phyloP scores from a whole-genome alignment of 2,797 vertebrate species.

The Meriones psammophilus region DNA sequence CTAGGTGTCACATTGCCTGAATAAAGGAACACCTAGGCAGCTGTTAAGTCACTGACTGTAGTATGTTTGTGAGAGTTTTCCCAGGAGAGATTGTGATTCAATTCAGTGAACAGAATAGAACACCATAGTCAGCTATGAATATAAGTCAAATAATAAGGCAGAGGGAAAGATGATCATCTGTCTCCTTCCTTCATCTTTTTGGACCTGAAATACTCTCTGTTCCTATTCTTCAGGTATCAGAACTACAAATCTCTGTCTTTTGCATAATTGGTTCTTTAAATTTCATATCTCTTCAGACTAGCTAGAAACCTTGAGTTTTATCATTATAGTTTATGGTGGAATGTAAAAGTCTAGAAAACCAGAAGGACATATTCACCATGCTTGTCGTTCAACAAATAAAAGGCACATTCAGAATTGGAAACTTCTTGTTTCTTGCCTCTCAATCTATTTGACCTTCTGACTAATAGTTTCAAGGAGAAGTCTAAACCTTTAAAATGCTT shows the following conservation, averaged over 20 bases:
- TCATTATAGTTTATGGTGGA: not conserved
- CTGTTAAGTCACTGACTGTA: not conserved
- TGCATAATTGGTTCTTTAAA: not conserved
- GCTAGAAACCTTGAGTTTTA: not conserved
- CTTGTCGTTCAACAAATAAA: not conserved
- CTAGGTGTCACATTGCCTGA: not conserved
- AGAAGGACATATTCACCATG: not conserved
- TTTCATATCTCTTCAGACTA: not conserved
- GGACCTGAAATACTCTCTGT: not conserved
- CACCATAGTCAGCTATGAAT: not conserved
- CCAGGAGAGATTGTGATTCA: not conserved
- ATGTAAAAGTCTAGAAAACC: not conserved
- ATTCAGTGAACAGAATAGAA: not conserved
- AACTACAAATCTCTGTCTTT: not conserved
- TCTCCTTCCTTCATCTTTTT: no score
- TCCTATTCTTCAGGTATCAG: no score
- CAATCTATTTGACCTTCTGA: not conserved
- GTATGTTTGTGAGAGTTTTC: not conserved
- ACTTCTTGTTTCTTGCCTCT: not conserved
- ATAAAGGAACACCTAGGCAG: not conserved
- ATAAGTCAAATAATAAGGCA: no score
- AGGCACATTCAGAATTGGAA: not conserved
- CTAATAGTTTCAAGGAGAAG: not conserved
- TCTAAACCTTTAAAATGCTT: not conserved
- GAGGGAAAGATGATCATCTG: rapidly evolving